phyloP scores from a whole-genome alignment of 2,888 invertebrate species.

The Tetranychus truncatus region DNA sequence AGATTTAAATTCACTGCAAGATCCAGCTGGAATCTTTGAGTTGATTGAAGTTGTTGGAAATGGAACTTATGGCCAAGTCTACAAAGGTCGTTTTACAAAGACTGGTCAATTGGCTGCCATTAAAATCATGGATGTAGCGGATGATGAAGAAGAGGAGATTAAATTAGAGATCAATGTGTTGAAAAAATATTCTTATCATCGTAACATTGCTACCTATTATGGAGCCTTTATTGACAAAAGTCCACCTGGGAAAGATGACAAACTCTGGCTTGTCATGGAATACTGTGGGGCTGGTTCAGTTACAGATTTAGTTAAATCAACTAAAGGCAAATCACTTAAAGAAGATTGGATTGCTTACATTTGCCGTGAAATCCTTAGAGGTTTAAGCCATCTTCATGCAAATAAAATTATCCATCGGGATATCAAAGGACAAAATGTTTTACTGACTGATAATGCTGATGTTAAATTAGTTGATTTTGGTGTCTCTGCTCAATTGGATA shows the following conservation, averaged over 20 bases:
- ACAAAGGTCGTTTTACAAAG: conserved; percentile 99
- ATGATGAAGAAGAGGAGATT: conserved; percentile 99
- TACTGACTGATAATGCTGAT: conserved; percentile 97
- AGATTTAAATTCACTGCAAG: conserved; percentile 26
- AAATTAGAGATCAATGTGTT: conserved; percentile 98
- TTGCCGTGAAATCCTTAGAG: conserved; percentile 56
- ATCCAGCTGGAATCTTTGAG: conserved; percentile 47
- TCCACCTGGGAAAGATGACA: conserved; percentile 95
- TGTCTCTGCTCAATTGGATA: conserved; percentile 93
- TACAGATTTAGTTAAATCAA: conserved; percentile 96
- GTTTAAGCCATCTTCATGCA: conserved; percentile 9
- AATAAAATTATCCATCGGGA: conserved; percentile 71
- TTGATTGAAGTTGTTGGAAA: conserved; percentile 99
- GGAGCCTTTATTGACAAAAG: conserved; percentile 99
- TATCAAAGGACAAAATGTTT: conserved; percentile 97
- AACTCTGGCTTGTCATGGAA: conserved; percentile 99
- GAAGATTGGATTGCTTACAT: conserved; percentile 99
- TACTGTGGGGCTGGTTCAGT: conserved; percentile 98
- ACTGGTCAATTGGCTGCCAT: conserved; percentile 99
- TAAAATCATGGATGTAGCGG: conserved; percentile 99
- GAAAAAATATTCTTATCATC: conserved; percentile 93
- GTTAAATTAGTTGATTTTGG: conserved; percentile 99
- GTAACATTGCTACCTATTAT: conserved; percentile 99
- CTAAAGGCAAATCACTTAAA: conserved; percentile 89
- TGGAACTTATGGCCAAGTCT: conserved; percentile 99